A percentile compares a stretch with the other conserved stretches of the same genome.
These are phyloP conservation scores for Mylabris sibirica DNA, from an alignment of 2,888 invertebrate species.

Conservation along the genomic window DNA sequence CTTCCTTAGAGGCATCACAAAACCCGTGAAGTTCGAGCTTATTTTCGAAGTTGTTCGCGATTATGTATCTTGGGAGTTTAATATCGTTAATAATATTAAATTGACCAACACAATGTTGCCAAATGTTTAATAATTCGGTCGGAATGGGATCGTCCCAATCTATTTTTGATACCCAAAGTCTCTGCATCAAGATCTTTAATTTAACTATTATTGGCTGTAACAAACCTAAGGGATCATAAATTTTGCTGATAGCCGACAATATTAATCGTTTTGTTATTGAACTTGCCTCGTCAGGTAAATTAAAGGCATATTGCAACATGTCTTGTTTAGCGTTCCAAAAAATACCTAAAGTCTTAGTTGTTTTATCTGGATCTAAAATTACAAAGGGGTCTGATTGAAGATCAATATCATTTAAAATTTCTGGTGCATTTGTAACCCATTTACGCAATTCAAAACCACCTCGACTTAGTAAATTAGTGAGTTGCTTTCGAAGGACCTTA, in stretches of 20 bases:
- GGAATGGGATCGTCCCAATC: slow-evolving; percentile 18
- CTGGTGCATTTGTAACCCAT: slow-evolving; percentile 20
- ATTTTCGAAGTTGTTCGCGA: slow-evolving; percentile 13
- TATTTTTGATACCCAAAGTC: slow-evolving; percentile 23
- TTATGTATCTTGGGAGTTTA: slow-evolving; percentile 19
- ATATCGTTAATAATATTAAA: slow-evolving; percentile 18
- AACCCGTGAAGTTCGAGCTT: slow-evolving; percentile 36
- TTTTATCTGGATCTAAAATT: neutral
- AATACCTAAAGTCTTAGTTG: slow-evolving; percentile 16
- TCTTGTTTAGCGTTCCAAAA: slow-evolving; percentile 14
- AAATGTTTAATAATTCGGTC: slow-evolving; percentile 12
- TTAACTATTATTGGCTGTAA: slow-evolving; percentile 20
- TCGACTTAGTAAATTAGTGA: slow-evolving; percentile 5
- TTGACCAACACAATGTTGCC: slow-evolving; percentile 23
- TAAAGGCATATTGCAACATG: neutral
- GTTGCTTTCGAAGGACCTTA: slow-evolving; percentile 13
- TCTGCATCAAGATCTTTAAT: slow-evolving; percentile 29
- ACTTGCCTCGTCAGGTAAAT: neutral
- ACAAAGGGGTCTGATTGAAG: neutral
- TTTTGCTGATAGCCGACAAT: slow-evolving; percentile 27
- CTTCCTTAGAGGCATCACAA: slow-evolving; percentile 35
- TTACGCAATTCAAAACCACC: slow-evolving; percentile 25
- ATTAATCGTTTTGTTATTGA: slow-evolving; percentile 25
- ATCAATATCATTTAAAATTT: neutral
- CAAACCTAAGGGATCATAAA: slow-evolving; percentile 30